Evolutionary conservation across 2,888 invertebrate genomes (phyloP), one percentile per base, ranked within the genome.

Genomic region (Thalpophila matura): DNA sequence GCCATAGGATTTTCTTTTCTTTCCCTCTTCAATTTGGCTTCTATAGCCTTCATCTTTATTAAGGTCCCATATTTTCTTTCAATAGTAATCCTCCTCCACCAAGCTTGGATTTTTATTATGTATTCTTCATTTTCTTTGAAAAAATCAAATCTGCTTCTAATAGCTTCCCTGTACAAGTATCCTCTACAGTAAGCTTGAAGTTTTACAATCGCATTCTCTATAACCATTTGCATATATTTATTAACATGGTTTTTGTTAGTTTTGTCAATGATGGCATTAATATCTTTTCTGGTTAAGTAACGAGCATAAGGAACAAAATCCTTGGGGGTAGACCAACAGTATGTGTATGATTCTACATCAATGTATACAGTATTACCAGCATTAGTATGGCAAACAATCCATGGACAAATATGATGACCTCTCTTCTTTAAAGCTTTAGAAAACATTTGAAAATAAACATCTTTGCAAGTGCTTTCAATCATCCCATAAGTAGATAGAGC

Each of bases 171-270:
- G 3, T 95, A 85, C 31, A 97, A 84, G 83, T 95, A 96, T 14
- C 97, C 97, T 73, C 96, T 93, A 51, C 95, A 93, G 43, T 90
- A 87, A 1, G 96, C 96, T 89, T 97, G 97, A 35, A 97, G 88
- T 73, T 89, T 92, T 4, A 95, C 85, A 22, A 97, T 91, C 3
- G 91, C 84, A 33, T 89, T 88, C 69, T 95, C 95, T 22, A 94
- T 85, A 67, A 86, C 80, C 74, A 83, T 88, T 68, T 91, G 92
- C 77, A 92, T 90, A 49, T 89, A 90, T 74, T 93, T 89, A 79
- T 91, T 93, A 1, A 89, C 85, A 73, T 92, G 92, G 56, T 93
- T 87, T 83, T 91, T 91, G 65, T 94, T 95, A 9, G 95, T 91
- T 79, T 94, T 91, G 12, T 93, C 91, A 71, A 95, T 84, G 4